A percentile compares a stretch with the other conserved stretches of the same genome.
These are phyloP conservation scores for Synanthedon myopaeformis DNA, from an alignment of 2,888 invertebrate genomes.

Conservation along the genomic window DNA sequence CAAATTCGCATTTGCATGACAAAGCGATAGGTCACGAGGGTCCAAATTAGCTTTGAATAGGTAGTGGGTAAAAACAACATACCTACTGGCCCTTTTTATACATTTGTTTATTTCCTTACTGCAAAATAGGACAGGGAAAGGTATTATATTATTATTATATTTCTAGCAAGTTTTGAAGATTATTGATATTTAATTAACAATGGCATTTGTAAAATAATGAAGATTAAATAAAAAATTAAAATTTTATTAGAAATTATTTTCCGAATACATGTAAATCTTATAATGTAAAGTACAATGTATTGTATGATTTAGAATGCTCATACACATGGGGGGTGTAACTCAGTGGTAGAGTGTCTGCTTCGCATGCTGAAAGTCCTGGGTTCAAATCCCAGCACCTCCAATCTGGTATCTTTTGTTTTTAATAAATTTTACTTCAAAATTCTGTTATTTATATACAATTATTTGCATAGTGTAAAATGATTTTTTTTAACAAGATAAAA, in stretches of 20 bases:
- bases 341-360: slow-evolving; percentile 67
- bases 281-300: not conserved
- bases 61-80: slow-evolving; percentile 16
- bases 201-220: too few species aligned
- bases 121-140: not conserved
- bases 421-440: not conserved
- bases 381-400: slow-evolving; percentile 69
- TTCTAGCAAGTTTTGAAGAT: too few species aligned
- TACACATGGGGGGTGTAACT: slow-evolving; percentile 50
- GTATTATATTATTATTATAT: too few species aligned
- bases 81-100: slow-evolving; percentile 11
- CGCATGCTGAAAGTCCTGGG: slow-evolving; percentile 67
- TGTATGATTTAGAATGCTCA: rapidly evolving
- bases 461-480: not conserved
- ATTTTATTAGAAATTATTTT: too few species aligned
- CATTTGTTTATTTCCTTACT: slow-evolving; percentile 1
- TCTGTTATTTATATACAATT: not conserved
- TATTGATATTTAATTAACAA: too few species aligned
- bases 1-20: slow-evolving; percentile 27
- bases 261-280: not conserved
- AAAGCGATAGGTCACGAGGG: slow-evolving; percentile 27
- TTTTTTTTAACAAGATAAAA: not conserved
- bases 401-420: slow-evolving; percentile 3
- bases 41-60: slow-evolving; percentile 49
- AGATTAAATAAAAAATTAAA: too few species aligned